A percentile compares a stretch with the other conserved stretches of the same genome.
These are phyloP conservation scores for Nomada fabriciana DNA, from an alignment of 2,888 invertebrate genomes.

Conservation along the genomic window DNA sequence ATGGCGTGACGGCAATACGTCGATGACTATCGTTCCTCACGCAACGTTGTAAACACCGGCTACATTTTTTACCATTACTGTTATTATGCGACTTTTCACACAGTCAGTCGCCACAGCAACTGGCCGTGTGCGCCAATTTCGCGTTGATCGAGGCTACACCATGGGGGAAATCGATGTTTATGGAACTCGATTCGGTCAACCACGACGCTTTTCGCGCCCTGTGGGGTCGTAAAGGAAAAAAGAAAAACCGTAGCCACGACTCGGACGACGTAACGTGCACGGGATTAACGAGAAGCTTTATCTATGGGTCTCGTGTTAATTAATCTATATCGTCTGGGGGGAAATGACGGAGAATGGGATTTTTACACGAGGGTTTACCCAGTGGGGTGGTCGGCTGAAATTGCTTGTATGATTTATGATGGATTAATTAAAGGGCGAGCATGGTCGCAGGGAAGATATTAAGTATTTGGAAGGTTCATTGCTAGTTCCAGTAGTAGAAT, in stretches of 20 bases:
- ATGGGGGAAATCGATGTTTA: constrained; percentile 57
- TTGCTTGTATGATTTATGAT: neutral
- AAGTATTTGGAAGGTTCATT: no score
- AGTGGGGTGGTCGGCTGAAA: neutral
- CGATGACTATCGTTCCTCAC: constrained; percentile 59
- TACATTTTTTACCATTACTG: constrained; percentile 68
- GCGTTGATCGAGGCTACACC: constrained; percentile 52
- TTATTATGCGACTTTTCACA: constrained; percentile 69
- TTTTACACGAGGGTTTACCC: neutral
- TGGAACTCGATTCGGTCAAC: constrained; percentile 29
- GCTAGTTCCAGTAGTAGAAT: no score
- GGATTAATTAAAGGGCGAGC: no score
- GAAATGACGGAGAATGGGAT: neutral
- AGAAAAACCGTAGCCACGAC: neutral
- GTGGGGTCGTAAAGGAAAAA: neutral
- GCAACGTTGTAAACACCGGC: constrained; percentile 61
- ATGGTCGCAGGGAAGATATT: neutral
- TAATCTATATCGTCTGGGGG: neutral
- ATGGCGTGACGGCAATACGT: constrained; percentile 46
- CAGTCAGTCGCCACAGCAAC: constrained; percentile 52
- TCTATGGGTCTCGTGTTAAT: neutral
- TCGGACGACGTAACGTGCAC: constrained; percentile 2
- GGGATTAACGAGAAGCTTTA: constrained; percentile 1
- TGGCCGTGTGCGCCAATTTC: constrained; percentile 43
- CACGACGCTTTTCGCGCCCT: constrained; percentile 18